Evolutionary conservation across 2,888 invertebrate species (phyloP), one percentile per base, ranked within the genome.

Genomic region (Panorpa germanica): DNA sequence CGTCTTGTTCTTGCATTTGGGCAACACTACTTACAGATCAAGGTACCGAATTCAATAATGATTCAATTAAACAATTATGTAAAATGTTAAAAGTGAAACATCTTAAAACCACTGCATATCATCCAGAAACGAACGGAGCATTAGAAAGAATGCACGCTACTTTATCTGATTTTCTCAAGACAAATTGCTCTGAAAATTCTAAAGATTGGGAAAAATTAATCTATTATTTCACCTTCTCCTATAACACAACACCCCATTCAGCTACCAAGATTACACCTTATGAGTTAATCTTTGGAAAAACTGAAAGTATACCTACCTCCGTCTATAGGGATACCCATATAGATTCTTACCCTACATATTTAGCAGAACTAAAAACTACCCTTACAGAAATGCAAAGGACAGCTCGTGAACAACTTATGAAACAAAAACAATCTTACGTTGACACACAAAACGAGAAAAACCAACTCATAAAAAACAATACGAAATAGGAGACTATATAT

Each of bases 1-100:
- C n/a, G n/a, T n/a, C n/a, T n/a, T n/a, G n/a, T n/a, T n/a, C n/a
- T n/a, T n/a, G n/a, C n/a, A n/a, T n/a, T n/a, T n/a, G n/a, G n/a
- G n/a, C n/a, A n/a, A n/a, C n/a, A n/a, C n/a, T 51, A 17, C 30
- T 54, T 2, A 43, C 51, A 0, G 53, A 56, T 35, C 45, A 48
- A 41, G 53, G 49, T 3, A 40, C 43, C 7, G 42, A 51, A 29
- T 51, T 52, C 34, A 45, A 37, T 5, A 45, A 47, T 3, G 36
- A 46, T 6, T 16, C 49, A 26, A 35, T 50, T 4, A 43, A 44
- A 40, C 38, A 48, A 38, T 13, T 46, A 17, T 36, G 36, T n/a
- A 44, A 43, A 36, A 25, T 47, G 14, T 42, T 49, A 21, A 39
- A 45, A 39, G 43, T 44, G 4, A 45, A 43, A 37, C 40, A 47